Conservation (phyloP, 2,888 invertebrate species). For the Himalopsyche japonica region DNA sequence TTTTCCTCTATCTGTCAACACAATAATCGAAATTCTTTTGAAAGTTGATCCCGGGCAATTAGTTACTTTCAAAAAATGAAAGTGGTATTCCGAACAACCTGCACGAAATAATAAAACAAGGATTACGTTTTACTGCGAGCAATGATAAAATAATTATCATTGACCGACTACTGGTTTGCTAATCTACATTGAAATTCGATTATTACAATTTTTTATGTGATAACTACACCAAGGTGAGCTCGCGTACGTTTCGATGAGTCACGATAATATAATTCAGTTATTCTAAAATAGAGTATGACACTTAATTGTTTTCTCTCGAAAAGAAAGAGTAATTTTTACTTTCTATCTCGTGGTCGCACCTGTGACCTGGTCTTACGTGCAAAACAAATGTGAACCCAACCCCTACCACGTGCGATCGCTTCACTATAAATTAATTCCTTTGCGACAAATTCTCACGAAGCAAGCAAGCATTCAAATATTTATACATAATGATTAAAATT, state of each 20-base stretch:
- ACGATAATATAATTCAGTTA: background rate
- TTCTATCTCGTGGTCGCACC: constrained; percentile 20
- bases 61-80: constrained; percentile 35
- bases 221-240: background rate
- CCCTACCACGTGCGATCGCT: constrained; percentile 1
- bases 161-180: background rate
- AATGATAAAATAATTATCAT: background rate
- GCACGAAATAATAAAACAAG: constrained; percentile 11
- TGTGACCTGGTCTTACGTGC: background rate
- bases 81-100: constrained; percentile 24
- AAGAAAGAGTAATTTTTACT: constrained; percentile 16
- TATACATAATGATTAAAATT: too few species aligned
- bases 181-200: constrained; percentile 9
- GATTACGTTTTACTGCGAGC: background rate
- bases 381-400: constrained; percentile 16
- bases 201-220: constrained; percentile 5
- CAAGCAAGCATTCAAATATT: too few species aligned
- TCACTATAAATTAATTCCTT: too few species aligned
- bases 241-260: background rate
- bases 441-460: too few species aligned
- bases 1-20: constrained; percentile 2
- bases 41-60: constrained; percentile 34
- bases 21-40: constrained; percentile 18
- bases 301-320: background rate
- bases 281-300: background rate